These are phyloP conservation scores for Gasterosteus aculeatus DNA, from an alignment of 2,113 vertebrate species.

Conservation along the genomic window DNA sequence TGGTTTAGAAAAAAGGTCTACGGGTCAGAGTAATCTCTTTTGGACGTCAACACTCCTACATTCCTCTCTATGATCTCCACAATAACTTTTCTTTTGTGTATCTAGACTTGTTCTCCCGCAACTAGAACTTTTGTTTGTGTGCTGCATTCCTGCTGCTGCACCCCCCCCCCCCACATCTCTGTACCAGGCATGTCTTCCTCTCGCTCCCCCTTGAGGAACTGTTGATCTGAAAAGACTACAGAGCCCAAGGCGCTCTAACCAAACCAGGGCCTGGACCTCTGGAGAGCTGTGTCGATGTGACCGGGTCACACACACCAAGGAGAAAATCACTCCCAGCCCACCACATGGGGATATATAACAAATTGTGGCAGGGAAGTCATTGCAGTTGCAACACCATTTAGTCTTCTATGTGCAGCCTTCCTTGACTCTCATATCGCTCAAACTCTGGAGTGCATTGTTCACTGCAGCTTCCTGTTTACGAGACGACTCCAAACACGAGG, in stretches of 20 bases:
- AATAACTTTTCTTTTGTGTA: slow-evolving; percentile 8
- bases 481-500: slow-evolving; percentile 50
- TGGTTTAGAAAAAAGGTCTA: slow-evolving; percentile 14
- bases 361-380: slow-evolving; percentile 48
- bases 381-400: slow-evolving; percentile 56
- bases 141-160: slow-evolving; percentile 43
- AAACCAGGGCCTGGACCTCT: slow-evolving; percentile 22
- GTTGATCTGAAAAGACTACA: slow-evolving; percentile 16
- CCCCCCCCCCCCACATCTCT: slow-evolving; percentile 30
- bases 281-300: slow-evolving; percentile 62
- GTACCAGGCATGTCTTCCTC: slow-evolving; percentile 29
- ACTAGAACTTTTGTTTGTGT: background rate
- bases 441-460: slow-evolving; percentile 68
- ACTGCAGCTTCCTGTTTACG: slow-evolving; percentile 77
- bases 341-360: slow-evolving; percentile 50
- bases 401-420: slow-evolving; percentile 56
- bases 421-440: slow-evolving; percentile 9
- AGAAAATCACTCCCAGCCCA: slow-evolving; percentile 56
- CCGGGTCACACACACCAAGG: slow-evolving; percentile 53
- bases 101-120: slow-evolving; percentile 28
- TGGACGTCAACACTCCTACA: slow-evolving; percentile 21
- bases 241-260: slow-evolving; percentile 37
- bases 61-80: slow-evolving; percentile 8
- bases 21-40: background rate
- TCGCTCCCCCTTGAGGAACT: slow-evolving; percentile 19